Base-by-base conservation (phyloP, 2,888 invertebrate species). In the Idaea aversata region DNA sequence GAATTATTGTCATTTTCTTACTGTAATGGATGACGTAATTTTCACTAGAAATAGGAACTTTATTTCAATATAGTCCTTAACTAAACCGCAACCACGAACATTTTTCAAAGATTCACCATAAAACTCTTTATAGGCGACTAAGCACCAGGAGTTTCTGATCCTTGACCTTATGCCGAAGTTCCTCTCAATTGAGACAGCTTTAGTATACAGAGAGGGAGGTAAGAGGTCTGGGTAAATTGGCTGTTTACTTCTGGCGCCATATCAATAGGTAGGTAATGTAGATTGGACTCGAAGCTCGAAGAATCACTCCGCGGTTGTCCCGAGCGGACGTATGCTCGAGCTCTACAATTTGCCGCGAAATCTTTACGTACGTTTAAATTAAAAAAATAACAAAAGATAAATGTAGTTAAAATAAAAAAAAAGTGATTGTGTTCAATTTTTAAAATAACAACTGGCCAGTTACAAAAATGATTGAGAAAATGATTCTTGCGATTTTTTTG, bases 301-400 rank as follows among this genome's bases (percentile, higher is more conserved):
- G 84, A 80, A 75, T 78, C 77, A 77, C 77, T 73, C 70, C 77
- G 80, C 77, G 72, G 77, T 79, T 85, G 79, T 67, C 72, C 82
- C 76, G 87, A 63, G 68, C 81, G 79, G 88, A 87, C 89, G 90
- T 81, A 71, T 76, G 71, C 70, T 61, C 66, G 65, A 66, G 67
- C 2, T 57, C 25, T 25, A 57, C 5, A 59, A 57, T 64, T 67
- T 67, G 65, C 68, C 71, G 72, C 64, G 69, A 68, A 70, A 61
- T 47, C 15, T 65, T 70, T 61, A 47, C 47, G 15, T 15, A n/a
- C 15, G 5, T 15, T 15, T 3, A 0, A 38, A 13, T 15, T 25
- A 34, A 38, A n/a, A 25, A 58, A 25, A 57, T n/a, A 60, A 15
- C 10, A 59, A 66, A 62, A 15, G n/a, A 36, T 36, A 36, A 65